Percentiles rank a stretch among this genome's conserved stretches.
Conservation (phyloP, 30 jellyfish, hydroid and myxozoan species). For the Nemopilema nomurai region DNA sequence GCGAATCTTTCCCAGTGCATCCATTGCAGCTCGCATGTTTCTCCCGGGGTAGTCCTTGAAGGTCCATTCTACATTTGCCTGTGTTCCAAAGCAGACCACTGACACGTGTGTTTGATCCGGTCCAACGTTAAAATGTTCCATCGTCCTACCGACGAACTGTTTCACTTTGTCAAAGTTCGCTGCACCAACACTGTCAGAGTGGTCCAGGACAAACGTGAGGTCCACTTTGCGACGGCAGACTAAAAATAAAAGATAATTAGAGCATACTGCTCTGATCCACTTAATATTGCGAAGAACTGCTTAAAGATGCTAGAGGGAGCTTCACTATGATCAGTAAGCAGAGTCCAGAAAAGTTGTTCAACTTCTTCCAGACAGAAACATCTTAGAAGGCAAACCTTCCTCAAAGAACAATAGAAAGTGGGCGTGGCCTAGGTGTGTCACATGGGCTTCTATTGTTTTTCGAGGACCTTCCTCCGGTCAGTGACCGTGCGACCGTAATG, state of each 20-base stretch:
- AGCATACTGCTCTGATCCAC: not conserved
- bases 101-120: constrained; percentile 83
- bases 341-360: too few species aligned
- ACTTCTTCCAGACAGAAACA: too few species aligned
- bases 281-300: too few species aligned
- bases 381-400: too few species aligned
- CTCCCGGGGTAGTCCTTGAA: constrained; percentile 72
- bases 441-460: too few species aligned
- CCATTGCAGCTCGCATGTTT: constrained; percentile 59
- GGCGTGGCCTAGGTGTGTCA: too few species aligned
- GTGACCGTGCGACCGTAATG: too few species aligned
- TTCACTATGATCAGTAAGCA: too few species aligned
- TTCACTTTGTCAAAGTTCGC: constrained; percentile 60
- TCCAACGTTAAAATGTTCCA: constrained; percentile 70
- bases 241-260: not conserved
- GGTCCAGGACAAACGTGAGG: constrained; percentile 79
- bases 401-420: too few species aligned
- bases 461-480: too few species aligned
- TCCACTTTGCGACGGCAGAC: constrained; percentile 84
- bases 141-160: constrained; percentile 49
- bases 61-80: constrained; percentile 77
- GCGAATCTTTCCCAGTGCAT: constrained; percentile 34
- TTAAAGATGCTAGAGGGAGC: too few species aligned
- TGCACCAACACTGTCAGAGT: constrained; percentile 61
- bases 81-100: constrained; percentile 68